phyloP scores from a whole-genome alignment of 1,140 invertebrate species.

The Magallana ariakensis region DNA sequence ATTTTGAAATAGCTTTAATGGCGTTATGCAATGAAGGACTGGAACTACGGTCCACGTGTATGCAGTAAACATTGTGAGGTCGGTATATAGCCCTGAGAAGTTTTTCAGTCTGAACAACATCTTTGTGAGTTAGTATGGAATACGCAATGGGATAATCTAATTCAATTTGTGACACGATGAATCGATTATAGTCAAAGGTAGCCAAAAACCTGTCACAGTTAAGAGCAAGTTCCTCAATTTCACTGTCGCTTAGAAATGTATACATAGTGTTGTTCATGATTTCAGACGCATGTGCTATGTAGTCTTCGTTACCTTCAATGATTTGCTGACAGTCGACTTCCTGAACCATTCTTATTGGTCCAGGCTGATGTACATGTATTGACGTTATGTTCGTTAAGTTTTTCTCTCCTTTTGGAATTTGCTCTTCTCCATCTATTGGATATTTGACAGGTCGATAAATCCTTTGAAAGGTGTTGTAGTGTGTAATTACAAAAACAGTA shows the following conservation, averaged over 20 bases:
- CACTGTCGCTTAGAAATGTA: neutral
- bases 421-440: too few species aligned
- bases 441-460: too few species aligned
- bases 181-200: constrained; percentile 37
- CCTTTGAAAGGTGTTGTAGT: too few species aligned
- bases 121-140: constrained; percentile 72
- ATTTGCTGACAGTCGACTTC: constrained; percentile 10
- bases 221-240: neutral
- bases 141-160: constrained; percentile 71
- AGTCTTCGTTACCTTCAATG: constrained; percentile 16
- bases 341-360: constrained; percentile 8
- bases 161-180: constrained; percentile 58
- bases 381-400: too few species aligned
- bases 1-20: constrained; percentile 62
- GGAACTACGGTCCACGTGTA: constrained; percentile 74
- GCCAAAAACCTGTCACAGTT: constrained; percentile 44
- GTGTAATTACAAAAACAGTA: too few species aligned
- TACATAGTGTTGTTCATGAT: neutral
- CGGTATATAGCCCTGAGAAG: constrained; percentile 74
- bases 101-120: constrained; percentile 70
- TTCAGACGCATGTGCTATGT: neutral
- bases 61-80: constrained; percentile 76
- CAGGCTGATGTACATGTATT: neutral
- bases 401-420: too few species aligned
- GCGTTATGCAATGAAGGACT: constrained; percentile 54